phyloP scores from a whole-genome alignment of 1,140 invertebrate species.

The Drosophila fuyamai region DNA sequence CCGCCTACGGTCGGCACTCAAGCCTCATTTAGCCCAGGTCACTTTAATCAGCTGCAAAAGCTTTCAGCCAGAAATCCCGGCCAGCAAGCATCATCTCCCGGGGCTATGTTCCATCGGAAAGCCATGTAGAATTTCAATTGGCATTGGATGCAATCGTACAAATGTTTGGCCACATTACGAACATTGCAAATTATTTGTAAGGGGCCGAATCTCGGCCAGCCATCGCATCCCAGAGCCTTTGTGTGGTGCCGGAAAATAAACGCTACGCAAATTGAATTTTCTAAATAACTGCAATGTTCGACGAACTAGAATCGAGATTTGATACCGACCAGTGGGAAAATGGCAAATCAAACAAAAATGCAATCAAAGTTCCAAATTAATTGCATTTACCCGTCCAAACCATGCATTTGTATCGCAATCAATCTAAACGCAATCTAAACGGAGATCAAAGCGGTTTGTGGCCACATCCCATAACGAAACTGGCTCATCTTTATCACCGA shows the following conservation, averaged over 20 bases:
- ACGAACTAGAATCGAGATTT: slow-evolving; percentile 39
- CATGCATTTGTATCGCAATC: slow-evolving; percentile 39
- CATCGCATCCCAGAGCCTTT: neutral
- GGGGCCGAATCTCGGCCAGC: neutral
- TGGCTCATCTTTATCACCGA: slow-evolving; percentile 51
- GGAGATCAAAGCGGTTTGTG: slow-evolving; percentile 18
- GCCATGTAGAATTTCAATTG: slow-evolving; percentile 27
- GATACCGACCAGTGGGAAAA: slow-evolving; percentile 40
- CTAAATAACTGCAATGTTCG: slow-evolving; percentile 68
- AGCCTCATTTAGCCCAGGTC: slow-evolving; percentile 57
- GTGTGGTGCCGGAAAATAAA: slow-evolving; percentile 24
- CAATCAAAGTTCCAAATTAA: slow-evolving; percentile 72
- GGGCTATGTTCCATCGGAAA: slow-evolving; percentile 20
- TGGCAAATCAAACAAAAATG: slow-evolving; percentile 69
- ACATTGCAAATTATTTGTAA: slow-evolving; percentile 60
- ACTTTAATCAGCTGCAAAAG: slow-evolving; percentile 49
- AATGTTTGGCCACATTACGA: slow-evolving; percentile 39
- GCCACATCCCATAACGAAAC: slow-evolving; percentile 38
- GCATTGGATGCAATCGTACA: slow-evolving; percentile 27
- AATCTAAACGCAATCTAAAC: slow-evolving; percentile 28
- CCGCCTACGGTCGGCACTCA: slow-evolving; percentile 32
- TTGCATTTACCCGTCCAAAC: slow-evolving; percentile 54
- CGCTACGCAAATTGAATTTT: slow-evolving; percentile 70
- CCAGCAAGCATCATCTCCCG: neutral
- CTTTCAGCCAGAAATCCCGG: slow-evolving; percentile 22